Evolutionary conservation across 2,797 vertebrate genomes (phyloP).

Genomic region (Petrocephalus sullivani): DNA sequence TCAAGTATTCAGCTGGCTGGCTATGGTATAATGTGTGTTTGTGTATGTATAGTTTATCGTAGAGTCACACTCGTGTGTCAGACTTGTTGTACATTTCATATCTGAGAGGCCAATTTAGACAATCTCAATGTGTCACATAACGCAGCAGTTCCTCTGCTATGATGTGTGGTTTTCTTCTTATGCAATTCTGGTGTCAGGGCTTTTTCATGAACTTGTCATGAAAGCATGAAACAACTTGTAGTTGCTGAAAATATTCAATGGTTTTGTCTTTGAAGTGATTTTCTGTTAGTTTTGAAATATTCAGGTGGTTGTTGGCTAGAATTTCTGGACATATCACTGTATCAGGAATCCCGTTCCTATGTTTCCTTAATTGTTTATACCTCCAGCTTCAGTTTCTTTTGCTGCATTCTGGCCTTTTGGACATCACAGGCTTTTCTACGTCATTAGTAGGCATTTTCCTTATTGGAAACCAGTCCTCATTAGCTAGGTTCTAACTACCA

Average conservation of each 20-base stretch:
- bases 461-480: not conserved
- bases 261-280: not conserved
- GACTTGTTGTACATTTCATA: not conserved
- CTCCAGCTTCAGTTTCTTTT: not conserved
- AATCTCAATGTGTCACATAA: not conserved
- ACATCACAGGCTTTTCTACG: not conserved
- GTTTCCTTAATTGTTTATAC: not conserved
- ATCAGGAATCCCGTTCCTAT: not conserved
- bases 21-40: not conserved
- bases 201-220: not conserved
- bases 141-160: not conserved
- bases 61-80: not conserved
- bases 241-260: not conserved
- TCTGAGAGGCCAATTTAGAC: not conserved
- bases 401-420: not conserved
- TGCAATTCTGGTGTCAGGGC: not conserved
- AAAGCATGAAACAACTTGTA: no score
- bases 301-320: not conserved
- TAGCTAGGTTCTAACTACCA: not conserved
- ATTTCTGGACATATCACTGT: not conserved
- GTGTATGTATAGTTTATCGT: not conserved
- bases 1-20: not conserved
- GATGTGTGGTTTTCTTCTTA: not conserved
- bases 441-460: not conserved
- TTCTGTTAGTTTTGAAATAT: not conserved